Conservation (phyloP, 2,797 vertebrate genomes). For the Allenopithecus nigroviridis region DNA sequence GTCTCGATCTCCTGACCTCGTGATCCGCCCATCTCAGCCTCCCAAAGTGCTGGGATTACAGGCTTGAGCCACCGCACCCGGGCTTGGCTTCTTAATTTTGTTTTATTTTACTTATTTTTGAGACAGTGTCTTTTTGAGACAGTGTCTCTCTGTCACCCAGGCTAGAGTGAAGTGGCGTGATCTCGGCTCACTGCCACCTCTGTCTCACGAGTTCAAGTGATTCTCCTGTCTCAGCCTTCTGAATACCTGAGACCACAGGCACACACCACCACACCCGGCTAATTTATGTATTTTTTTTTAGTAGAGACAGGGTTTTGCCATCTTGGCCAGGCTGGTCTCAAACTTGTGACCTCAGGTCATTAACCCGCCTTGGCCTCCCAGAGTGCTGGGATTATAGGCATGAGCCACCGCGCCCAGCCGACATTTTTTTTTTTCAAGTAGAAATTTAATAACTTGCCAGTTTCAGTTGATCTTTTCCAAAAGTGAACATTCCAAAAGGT, state of each 20-base stretch:
- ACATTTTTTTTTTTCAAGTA: not conserved
- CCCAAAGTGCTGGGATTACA: too few relatives aligned
- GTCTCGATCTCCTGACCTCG: too few relatives aligned
- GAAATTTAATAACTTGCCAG: not conserved
- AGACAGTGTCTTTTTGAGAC: not conserved
- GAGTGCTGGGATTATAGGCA: not conserved
- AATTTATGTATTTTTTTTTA: too few relatives aligned
- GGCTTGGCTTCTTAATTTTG: not conserved
- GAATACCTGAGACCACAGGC: not conserved
- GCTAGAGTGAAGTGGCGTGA: not conserved
- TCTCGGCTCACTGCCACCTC: not conserved
- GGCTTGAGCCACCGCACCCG: rapidly evolving
- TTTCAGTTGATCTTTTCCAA: not conserved
- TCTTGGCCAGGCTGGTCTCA: not conserved
- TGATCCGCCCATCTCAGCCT: too few relatives aligned
- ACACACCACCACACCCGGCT: rapidly evolving
- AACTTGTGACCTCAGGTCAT: not conserved
- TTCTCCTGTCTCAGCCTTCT: not conserved
- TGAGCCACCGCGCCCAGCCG: not conserved
- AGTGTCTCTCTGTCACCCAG: not conserved
- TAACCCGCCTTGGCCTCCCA: not conserved
- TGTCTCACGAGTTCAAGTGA: too few relatives aligned
- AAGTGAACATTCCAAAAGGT: not conserved
- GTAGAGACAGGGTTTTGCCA: not conserved
- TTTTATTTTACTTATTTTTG: not conserved